A percentile compares a stretch with the other conserved stretches of the same genome.
These are phyloP conservation scores for Petrophora chlorosata DNA, from an alignment of 2,888 invertebrate species.

Conservation along the genomic window DNA sequence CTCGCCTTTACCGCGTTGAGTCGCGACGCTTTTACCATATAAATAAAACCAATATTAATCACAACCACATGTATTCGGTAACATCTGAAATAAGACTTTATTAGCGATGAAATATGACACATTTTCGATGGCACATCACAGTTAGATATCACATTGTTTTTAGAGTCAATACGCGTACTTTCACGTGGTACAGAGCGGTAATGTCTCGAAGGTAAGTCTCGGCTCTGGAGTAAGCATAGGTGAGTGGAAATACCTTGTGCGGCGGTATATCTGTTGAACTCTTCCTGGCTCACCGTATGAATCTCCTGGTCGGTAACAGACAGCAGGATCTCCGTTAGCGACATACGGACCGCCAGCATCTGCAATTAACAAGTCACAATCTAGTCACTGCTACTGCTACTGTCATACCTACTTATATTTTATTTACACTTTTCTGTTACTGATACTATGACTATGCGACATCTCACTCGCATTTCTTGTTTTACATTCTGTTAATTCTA, in stretches of 20 bases:
- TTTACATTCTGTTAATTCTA: too few relatives aligned
- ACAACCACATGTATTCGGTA: conserved; percentile 75
- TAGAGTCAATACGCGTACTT: conserved; percentile 57
- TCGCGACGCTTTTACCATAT: conserved; percentile 87
- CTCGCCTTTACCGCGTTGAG: conserved; percentile 87
- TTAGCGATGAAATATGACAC: conserved; percentile 64
- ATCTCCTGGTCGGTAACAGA: conserved; percentile 97
- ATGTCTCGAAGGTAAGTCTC: conserved; percentile 27
- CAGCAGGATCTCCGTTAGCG: conserved; percentile 96
- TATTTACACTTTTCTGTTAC: too few relatives aligned
- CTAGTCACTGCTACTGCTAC: too few relatives aligned
- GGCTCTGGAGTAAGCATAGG: conserved; percentile 29
- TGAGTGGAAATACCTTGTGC: conserved; percentile 88
- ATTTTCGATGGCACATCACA: conserved; percentile 48
- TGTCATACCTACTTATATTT: too few relatives aligned
- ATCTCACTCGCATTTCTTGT: too few relatives aligned
- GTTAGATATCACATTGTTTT: conserved; percentile 52
- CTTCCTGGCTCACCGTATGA: conserved; percentile 91
- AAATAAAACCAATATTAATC: conserved; percentile 85
- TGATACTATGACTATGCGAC: too few relatives aligned
- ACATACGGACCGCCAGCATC: conserved; percentile 94
- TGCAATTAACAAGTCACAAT: conserved; percentile 66
- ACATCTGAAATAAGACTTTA: conserved; percentile 82
- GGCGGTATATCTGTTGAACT: conserved; percentile 91
- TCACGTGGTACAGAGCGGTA: conserved; percentile 69